Conservation (phyloP, 2,888 invertebrate genomes). For the Nephrotoma flavescens region DNA sequence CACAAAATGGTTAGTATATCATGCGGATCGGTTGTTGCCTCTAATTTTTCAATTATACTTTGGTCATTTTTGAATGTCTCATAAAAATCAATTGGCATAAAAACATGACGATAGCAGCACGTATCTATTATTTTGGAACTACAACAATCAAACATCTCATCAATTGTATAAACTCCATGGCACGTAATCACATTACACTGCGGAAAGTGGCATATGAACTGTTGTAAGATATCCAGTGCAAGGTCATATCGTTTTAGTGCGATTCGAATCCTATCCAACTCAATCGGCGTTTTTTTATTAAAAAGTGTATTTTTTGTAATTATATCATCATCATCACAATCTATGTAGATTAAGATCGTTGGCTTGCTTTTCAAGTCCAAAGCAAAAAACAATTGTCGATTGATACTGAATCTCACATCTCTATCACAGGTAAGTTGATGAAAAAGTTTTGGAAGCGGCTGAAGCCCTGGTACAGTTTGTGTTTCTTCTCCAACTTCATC, state of each 20-base stretch:
- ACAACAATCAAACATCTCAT: not conserved
- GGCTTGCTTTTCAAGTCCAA: not conserved
- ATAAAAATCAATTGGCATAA: not conserved
- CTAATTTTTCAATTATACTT: not conserved
- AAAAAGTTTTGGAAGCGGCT: not conserved
- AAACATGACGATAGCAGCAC: not conserved
- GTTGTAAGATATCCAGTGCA: not conserved
- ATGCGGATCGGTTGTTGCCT: not conserved
- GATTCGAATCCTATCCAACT: not conserved
- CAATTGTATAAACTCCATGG: not conserved
- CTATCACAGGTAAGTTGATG: not conserved
- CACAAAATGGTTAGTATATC: not conserved
- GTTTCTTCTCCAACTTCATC: not conserved
- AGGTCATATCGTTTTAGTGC: not conserved
- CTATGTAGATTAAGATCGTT: not conserved
- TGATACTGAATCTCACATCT: not conserved
- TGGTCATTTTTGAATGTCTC: not conserved
- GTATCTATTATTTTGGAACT: not conserved
- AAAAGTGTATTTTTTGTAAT: not conserved
- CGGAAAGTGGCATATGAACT: not conserved
- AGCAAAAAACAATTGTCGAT: not conserved
- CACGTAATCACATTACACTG: not conserved
- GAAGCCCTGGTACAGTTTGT: not conserved
- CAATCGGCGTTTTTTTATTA: not conserved
- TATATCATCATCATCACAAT: not conserved